Percentiles rank a stretch among this genome's conserved stretches.
phyloP scores from a whole-genome alignment of 2,888 invertebrate species.

The Anorthoa munda region DNA sequence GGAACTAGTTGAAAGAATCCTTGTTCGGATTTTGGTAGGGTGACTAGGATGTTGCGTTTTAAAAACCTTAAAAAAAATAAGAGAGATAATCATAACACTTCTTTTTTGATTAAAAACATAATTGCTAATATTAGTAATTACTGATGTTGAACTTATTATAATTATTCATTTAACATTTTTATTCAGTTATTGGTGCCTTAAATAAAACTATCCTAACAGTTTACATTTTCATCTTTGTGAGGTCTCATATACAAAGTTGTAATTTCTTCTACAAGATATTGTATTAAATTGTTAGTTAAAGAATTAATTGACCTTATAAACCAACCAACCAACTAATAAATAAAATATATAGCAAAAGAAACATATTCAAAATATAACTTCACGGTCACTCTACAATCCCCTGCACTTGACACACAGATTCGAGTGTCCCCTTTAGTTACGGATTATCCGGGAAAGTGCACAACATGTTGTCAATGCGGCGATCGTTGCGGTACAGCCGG shows the following conservation, averaged over 20 bases:
- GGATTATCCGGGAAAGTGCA: slow-evolving; percentile 88
- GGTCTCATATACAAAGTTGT: not conserved
- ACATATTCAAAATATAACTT: slow-evolving; percentile 23
- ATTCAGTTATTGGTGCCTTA: too few species aligned
- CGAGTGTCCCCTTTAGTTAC: slow-evolving; percentile 83
- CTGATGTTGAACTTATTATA: too few species aligned
- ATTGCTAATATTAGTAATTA: too few species aligned
- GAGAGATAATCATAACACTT: too few species aligned
- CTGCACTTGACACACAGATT: slow-evolving; percentile 77
- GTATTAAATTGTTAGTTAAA: not conserved
- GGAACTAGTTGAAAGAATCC: slow-evolving; percentile 79
- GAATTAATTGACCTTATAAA: too few species aligned
- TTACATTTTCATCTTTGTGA: not conserved
- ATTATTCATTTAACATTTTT: not conserved
- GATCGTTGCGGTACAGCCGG: slow-evolving; percentile 70
- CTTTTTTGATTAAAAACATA: too few species aligned
- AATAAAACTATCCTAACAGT: too few species aligned
- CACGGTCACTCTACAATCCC: slow-evolving; percentile 74
- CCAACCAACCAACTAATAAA: too few species aligned
- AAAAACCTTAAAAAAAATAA: too few species aligned
- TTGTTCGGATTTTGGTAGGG: slow-evolving; percentile 77
- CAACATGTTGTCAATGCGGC: slow-evolving; percentile 86
- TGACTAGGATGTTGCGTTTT: slow-evolving; percentile 54
- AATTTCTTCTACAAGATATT: too few species aligned
- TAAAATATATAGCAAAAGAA: not conserved